Evolutionary conservation across 2,888 invertebrate species (phyloP), one percentile per base, ranked within the genome.

Genomic region (Lacanobia oleracea): DNA sequence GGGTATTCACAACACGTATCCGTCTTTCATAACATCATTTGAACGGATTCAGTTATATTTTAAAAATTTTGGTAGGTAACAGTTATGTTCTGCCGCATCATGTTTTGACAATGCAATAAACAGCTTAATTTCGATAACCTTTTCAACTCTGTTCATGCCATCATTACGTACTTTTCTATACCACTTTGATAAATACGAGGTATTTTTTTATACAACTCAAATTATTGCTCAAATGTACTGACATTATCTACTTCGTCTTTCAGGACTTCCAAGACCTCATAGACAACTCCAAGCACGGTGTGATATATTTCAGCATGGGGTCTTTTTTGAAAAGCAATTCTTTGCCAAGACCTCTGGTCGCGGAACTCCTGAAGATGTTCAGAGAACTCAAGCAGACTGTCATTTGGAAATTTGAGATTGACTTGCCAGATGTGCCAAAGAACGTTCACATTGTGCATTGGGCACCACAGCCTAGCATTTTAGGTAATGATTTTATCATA

Each of bases 251-350:
- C 3, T 21, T 14, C 10, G 1, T 0, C 60, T 84, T 89, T 54
- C 75, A 95, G 95, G 91, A 94, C 37, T 84, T 96, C 0, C 89
- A 95, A 84, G 87, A 89, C 37, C 86, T 94, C 8, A 90, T 94
- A 84, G 91, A 93, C 51, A 87, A 87, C 45, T 84, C 94, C 0
- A 86, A 88, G 40, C 66, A 94, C 23, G 94, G 94, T 1, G 90
- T 93, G 0, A 91, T 94, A 65, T 94, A 93, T 81, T 94, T 94
- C 75, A 93, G 93, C 66, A 88, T 94, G 89, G 94, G 94, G 37
- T 90, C 93, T 1, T 91, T 90, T 67, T 86, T 90, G 67, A 88
- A 89, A 72, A 91, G 92, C 37, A 86, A 85, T 65, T 86, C 90
- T 33, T 85, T 94, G 69, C 91, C 93, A 0, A 85, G 83, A 1